A percentile compares a stretch with the other conserved stretches of the same genome.
These are phyloP conservation scores for Tangara arthus DNA, from an alignment of 2,797 vertebrate genomes.

Conservation along the genomic window DNA sequence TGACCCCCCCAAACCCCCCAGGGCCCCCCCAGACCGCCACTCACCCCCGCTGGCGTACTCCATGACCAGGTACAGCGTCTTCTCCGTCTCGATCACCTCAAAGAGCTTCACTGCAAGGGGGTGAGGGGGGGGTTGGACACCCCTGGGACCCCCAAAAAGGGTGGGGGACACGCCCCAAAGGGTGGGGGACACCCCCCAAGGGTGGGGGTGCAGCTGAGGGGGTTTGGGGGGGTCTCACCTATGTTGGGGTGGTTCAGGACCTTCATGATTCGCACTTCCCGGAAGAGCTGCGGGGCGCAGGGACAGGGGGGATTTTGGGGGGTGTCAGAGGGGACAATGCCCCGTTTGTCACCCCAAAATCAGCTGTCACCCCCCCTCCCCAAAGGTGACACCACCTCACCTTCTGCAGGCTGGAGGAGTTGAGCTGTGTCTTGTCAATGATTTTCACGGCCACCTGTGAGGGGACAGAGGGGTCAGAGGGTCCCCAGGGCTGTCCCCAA, in stretches of 20 bases:
- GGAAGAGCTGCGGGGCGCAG: slow-evolving; percentile 82
- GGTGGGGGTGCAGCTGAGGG: neutral
- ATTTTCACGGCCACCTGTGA: slow-evolving; percentile 93
- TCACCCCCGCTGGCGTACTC: neutral
- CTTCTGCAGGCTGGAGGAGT: slow-evolving; percentile 94
- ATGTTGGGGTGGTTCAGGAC: neutral
- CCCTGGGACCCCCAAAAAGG: neutral
- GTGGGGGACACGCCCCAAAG: too few relatives aligned
- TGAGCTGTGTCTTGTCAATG: slow-evolving; percentile 95
- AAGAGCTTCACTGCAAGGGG: slow-evolving; percentile 86
- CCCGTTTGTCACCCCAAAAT: neutral
- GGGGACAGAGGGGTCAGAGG: neutral
- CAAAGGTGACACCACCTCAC: neutral
- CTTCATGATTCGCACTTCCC: slow-evolving; percentile 74
- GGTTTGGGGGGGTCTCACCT: neutral
- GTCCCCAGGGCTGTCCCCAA: neutral
- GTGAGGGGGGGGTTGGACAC: neutral
- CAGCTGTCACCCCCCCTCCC: too few relatives aligned
- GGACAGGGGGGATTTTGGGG: too few relatives aligned
- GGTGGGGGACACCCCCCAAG: too few relatives aligned
- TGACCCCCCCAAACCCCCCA: too few relatives aligned
- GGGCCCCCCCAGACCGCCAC: too few relatives aligned
- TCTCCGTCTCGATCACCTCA: slow-evolving; percentile 76
- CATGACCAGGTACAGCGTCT: neutral
- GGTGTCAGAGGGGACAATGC: neutral